Percentiles rank a stretch among this genome's conserved stretches.
These are phyloP conservation scores for Sinocyclocheilus anshuiensis DNA, from an alignment of 2,113 vertebrate species.

Conservation along the genomic window DNA sequence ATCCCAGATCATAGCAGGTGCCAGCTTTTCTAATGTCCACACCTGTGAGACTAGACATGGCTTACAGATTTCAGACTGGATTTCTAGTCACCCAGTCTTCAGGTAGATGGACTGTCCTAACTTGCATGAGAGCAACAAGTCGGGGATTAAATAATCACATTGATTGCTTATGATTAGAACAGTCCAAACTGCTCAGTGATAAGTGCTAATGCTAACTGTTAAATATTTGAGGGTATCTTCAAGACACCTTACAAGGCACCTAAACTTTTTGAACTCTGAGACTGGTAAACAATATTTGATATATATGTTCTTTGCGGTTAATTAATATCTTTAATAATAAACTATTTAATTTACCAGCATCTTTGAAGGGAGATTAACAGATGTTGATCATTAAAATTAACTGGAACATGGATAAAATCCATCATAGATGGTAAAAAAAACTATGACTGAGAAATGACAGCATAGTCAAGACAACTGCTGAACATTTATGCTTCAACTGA, in stretches of 20 bases:
- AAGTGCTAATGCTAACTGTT: background rate
- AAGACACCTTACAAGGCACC: background rate
- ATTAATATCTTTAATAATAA: background rate
- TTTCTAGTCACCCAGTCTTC: background rate
- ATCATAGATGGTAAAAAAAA: background rate
- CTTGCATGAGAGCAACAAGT: background rate
- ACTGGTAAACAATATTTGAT: background rate
- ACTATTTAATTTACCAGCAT: background rate
- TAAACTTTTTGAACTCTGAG: background rate
- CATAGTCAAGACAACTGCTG: conserved; percentile 46
- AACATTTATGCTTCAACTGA: conserved; percentile 58
- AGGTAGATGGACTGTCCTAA: background rate
- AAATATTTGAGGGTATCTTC: background rate
- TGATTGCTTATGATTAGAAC: background rate
- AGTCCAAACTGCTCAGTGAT: background rate
- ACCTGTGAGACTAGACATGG: conserved; percentile 10
- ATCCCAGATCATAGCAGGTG: background rate
- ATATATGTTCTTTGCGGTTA: background rate
- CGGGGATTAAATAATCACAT: background rate
- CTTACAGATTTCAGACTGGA: background rate
- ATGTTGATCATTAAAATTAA: background rate
- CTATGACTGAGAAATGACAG: conserved; percentile 17
- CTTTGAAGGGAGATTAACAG: background rate
- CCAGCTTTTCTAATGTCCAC: background rate
- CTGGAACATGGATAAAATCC: background rate